Evolutionary conservation across 2,888 invertebrate species (phyloP).

Genomic region (Hipparchia semele): DNA sequence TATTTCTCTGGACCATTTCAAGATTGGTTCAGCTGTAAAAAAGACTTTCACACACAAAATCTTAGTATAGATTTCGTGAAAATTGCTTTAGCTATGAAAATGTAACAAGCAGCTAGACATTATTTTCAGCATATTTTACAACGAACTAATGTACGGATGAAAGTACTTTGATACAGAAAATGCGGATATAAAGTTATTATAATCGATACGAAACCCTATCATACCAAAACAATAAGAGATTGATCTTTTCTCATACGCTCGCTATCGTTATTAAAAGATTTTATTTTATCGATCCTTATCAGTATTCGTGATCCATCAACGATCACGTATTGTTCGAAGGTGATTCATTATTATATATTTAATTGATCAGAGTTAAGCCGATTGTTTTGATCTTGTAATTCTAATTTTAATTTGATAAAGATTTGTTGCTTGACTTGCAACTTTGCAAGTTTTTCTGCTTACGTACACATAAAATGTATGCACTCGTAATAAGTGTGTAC

Average conservation of each 20-base stretch:
- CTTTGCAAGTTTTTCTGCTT: neutral
- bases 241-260: slow-evolving; percentile 15
- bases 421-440: neutral
- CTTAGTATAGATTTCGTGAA: too few relatives aligned
- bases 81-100: too few relatives aligned
- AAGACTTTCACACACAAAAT: too few relatives aligned
- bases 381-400: slow-evolving; percentile 20
- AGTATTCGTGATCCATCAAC: slow-evolving; percentile 25
- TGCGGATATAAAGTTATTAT: too few relatives aligned
- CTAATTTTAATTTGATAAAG: neutral
- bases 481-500: too few relatives aligned
- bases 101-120: neutral
- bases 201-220: neutral
- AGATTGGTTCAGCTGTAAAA: too few relatives aligned
- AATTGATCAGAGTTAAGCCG: slow-evolving; percentile 14
- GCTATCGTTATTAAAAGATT: slow-evolving; percentile 25
- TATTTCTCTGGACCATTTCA: too few relatives aligned
- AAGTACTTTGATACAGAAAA: neutral
- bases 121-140: neutral
- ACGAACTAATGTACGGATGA: neutral
- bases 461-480: too few relatives aligned
- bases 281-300: slow-evolving; percentile 24
- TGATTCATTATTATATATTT: slow-evolving; percentile 18
- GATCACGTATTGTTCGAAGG: slow-evolving; percentile 17
- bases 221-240: slow-evolving; percentile 18